Conservation (phyloP, 2,113 vertebrate genomes). For the Brachyhypopomus occidentalis region DNA sequence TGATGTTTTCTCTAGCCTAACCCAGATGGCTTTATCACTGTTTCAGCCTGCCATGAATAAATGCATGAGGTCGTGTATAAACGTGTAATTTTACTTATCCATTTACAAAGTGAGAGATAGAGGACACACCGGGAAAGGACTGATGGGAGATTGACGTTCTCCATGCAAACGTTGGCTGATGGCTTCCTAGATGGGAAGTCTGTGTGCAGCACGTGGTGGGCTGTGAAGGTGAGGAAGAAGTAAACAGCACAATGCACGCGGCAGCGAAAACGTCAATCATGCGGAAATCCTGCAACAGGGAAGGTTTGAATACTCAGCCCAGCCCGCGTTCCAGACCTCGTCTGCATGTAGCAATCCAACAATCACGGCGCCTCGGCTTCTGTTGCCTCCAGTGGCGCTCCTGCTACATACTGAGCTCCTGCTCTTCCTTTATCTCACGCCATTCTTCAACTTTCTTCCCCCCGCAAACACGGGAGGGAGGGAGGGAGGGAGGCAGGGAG, state of each 20-base stretch:
- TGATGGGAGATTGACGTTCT: conserved; percentile 49
- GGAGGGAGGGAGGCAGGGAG: neutral
- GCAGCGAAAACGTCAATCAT: conserved; percentile 45
- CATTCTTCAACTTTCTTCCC: neutral
- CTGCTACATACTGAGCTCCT: neutral
- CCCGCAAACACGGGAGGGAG: neutral
- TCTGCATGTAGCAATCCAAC: conserved; percentile 13
- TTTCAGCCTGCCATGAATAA: neutral
- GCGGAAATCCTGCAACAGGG: conserved; percentile 14
- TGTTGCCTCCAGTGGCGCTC: conserved; percentile 4
- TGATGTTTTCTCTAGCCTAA: neutral
- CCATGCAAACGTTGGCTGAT: conserved; percentile 27
- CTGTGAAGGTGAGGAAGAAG: conserved; percentile 30
- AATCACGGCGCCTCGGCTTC: neutral
- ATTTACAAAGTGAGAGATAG: conserved; percentile 22
- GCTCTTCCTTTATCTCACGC: neutral
- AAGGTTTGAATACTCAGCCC: conserved; percentile 31
- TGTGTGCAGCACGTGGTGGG: conserved; percentile 24
- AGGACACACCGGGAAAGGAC: conserved; percentile 14
- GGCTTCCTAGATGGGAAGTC: conserved; percentile 44
- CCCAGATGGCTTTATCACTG: neutral
- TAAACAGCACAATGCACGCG: conserved; percentile 31
- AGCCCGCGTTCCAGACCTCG: neutral
- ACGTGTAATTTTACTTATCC: neutral
- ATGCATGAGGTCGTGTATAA: conserved; percentile 10